Conservation (phyloP, 2,888 invertebrate genomes). For the Coelogynopora nodosa region DNA sequence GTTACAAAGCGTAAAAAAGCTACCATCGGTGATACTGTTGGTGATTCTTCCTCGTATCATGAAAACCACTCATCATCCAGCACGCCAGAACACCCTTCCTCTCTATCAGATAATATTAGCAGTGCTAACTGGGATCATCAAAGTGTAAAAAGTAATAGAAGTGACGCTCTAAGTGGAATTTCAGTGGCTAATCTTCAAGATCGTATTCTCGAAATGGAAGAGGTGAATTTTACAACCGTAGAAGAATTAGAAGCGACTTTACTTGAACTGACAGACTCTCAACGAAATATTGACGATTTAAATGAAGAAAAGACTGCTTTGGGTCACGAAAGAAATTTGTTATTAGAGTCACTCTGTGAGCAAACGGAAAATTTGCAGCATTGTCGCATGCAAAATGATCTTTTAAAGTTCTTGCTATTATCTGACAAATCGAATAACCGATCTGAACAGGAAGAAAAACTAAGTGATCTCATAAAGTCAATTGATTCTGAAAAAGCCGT, state of each 20-base stretch:
- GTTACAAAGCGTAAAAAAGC: background rate
- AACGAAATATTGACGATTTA: slow-evolving; percentile 78
- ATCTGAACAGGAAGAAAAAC: slow-evolving; percentile 50
- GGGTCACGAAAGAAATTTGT: slow-evolving; percentile 80
- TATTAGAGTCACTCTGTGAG: slow-evolving; percentile 81
- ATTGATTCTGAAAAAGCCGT: slow-evolving; percentile 22
- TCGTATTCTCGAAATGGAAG: slow-evolving; percentile 44
- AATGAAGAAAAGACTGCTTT: slow-evolving; percentile 82
- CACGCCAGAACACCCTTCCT: background rate
- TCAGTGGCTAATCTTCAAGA: slow-evolving; percentile 38
- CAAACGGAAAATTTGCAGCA: slow-evolving; percentile 88
- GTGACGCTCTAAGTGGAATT: background rate
- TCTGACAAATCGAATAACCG: slow-evolving; percentile 51
- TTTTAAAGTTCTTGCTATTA: slow-evolving; percentile 71
- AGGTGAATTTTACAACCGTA: slow-evolving; percentile 69
- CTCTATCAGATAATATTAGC: background rate
- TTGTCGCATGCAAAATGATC: slow-evolving; percentile 76
- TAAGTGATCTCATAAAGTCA: slow-evolving; percentile 59
- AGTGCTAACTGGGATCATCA: background rate
- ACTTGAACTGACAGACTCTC: slow-evolving; percentile 83
- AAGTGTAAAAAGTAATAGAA: slow-evolving; percentile 12
- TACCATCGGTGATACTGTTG: background rate
- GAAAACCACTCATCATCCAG: background rate
- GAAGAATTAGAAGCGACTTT: slow-evolving; percentile 88
- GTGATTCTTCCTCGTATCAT: slow-evolving; percentile 12